Percentiles rank a stretch among this genome's conserved stretches.
Evolutionary conservation across 2,113 vertebrate species (phyloP).

Genomic region (Actenoides lindsayi): DNA sequence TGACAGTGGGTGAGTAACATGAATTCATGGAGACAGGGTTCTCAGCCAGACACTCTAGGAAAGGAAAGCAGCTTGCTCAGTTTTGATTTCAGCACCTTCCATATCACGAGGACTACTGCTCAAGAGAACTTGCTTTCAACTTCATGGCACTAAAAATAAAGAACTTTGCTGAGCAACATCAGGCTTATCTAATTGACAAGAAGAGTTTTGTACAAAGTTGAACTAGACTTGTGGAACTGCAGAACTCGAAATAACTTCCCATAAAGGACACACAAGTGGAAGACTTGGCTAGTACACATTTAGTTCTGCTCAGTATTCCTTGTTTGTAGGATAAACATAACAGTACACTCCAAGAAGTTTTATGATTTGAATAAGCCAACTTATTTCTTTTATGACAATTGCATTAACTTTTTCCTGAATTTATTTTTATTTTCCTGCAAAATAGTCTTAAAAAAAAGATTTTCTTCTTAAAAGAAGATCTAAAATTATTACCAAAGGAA

Average conservation of each 20-base stretch:
- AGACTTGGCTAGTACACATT: background rate
- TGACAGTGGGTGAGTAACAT: background rate
- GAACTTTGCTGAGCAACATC: slow-evolving; percentile 4
- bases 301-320: background rate
- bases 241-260: background rate
- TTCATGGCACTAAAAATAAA: background rate
- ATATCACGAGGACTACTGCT: background rate
- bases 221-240: background rate
- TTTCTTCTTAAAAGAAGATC: background rate
- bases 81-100: background rate
- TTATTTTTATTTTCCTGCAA: background rate
- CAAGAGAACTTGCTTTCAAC: background rate
- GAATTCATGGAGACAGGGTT: background rate
- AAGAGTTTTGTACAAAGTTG: slow-evolving; percentile 2
- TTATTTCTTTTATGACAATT: background rate
- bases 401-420: background rate
- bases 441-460: background rate
- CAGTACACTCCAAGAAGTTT: background rate
- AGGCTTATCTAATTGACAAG: slow-evolving; percentile 9
- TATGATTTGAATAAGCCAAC: background rate
- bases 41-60: background rate
- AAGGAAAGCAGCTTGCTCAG: background rate
- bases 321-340: background rate
- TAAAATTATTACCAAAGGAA: background rate
- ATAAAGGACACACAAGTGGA: background rate